Evolutionary conservation across 2,888 invertebrate genomes (phyloP).

Genomic region (Pyrgus malvae): DNA sequence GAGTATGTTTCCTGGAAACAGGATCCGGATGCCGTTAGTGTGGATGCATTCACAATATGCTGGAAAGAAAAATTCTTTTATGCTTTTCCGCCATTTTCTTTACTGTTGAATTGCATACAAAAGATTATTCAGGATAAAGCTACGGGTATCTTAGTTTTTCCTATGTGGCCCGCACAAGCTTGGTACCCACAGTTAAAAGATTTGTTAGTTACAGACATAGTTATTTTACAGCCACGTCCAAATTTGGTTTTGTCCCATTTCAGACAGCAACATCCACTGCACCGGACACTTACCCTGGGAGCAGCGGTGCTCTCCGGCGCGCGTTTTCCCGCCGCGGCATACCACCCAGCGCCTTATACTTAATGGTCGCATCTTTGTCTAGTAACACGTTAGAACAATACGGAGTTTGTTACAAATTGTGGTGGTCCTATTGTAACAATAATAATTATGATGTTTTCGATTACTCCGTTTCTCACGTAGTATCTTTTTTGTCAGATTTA

Average conservation of each 20-base stretch:
- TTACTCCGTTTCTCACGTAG: neutral
- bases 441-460: neutral
- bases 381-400: neutral
- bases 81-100: constrained; percentile 33
- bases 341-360: neutral
- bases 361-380: neutral
- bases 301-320: constrained; percentile 1
- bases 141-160: constrained; percentile 35
- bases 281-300: constrained; percentile 1
- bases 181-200: constrained; percentile 35
- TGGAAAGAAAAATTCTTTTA: constrained; percentile 30
- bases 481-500: constrained; percentile 34
- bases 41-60: constrained; percentile 29
- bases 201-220: too few relatives aligned
- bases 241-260: too few relatives aligned
- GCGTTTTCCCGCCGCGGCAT: neutral
- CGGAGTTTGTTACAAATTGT: neutral
- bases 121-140: constrained; percentile 35
- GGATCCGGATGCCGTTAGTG: constrained; percentile 28
- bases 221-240: too few relatives aligned
- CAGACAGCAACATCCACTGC: too few relatives aligned
- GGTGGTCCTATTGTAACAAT: neutral
- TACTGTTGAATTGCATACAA: constrained; percentile 17
- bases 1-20: neutral
- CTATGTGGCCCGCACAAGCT: constrained; percentile 36